Base-by-base conservation (phyloP, 2,888 invertebrate genomes). In the Tipula helvola region DNA sequence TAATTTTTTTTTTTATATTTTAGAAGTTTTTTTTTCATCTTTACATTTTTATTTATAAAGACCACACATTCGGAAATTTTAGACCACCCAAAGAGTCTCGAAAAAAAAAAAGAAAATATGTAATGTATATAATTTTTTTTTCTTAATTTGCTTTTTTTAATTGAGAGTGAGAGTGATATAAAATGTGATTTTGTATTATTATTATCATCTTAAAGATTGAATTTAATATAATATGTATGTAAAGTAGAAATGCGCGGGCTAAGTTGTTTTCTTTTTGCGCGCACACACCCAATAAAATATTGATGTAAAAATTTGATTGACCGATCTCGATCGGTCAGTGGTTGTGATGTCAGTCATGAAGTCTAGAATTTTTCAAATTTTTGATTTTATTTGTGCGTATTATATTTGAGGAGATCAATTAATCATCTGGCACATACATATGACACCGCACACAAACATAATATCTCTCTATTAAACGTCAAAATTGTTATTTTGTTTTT, bases 11-110 rank as follows among this genome's bases (percentile, higher is more conserved):
- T 71, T 83, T 83, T 36, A 13, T 83, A 84, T 84, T 39, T 39
- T 39, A 84, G 41, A 84, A 84, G 36, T 36, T 84, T 84, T 84
- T 84, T 52, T 52, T 52, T 52, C 52, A 52, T 13, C n/a, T 52
- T 84, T n/a, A 41, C 39, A 39, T 84, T 84, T 84, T 90, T 91
- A 91, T 91, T 91, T 91, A 91, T 91, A 91, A 91, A 91, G 91
- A 91, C 91, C 91, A 91, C 91, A 91, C 91, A 91, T 90, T 91
- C 90, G 28, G 90, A 90, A 90, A 90, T 90, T 71, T 36, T 85
- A 89, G 91, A 91, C 91, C 91, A 91, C 91, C 91, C 91, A 91
- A 90, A 88, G 89, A 87, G 88, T 52, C 16, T 84, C 16, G 84
- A 39, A 71, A 71, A 18, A 71, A 28, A 28, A 28, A 28, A 28